These are phyloP conservation scores for Strongylocentrotus purpuratus DNA, from an alignment of 35 echinoderm and acorn worm species.

Conservation along the genomic window DNA sequence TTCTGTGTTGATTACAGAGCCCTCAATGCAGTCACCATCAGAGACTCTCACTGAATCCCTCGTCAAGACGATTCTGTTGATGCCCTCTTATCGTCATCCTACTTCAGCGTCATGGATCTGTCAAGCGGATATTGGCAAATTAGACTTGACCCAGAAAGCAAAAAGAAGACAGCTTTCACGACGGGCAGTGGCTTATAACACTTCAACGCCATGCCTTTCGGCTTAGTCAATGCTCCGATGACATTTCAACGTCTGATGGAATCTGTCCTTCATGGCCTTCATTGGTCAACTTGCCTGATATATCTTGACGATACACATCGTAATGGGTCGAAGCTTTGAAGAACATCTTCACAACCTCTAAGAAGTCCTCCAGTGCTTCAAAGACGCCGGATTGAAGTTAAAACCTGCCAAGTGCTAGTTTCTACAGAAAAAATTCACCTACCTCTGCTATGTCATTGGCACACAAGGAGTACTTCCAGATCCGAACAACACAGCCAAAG, in stretches of 20 bases:
- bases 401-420: slow-evolving; percentile 66
- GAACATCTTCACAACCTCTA: slow-evolving; percentile 54
- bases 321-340: slow-evolving; percentile 60
- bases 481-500: slow-evolving; percentile 24
- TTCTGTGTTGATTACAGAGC: slow-evolving; percentile 81
- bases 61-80: slow-evolving; percentile 58
- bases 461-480: slow-evolving; percentile 37
- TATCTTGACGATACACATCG: slow-evolving; percentile 74
- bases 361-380: slow-evolving; percentile 47
- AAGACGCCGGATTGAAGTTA: slow-evolving; percentile 55
- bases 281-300: slow-evolving; percentile 60
- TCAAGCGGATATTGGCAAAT: slow-evolving; percentile 59
- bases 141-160: slow-evolving; percentile 35
- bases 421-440: slow-evolving; percentile 53
- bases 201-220: slow-evolving; percentile 78
- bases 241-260: slow-evolving; percentile 81
- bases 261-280: slow-evolving; percentile 66
- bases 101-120: slow-evolving; percentile 55
- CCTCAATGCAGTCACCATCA: slow-evolving; percentile 57
- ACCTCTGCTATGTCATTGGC: slow-evolving; percentile 49
- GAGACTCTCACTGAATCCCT: slow-evolving; percentile 56
- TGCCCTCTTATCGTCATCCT: slow-evolving; percentile 37
- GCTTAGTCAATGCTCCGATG: slow-evolving; percentile 64
- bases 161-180: slow-evolving; percentile 78
- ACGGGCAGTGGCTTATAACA: slow-evolving; percentile 65